phyloP scores from a whole-genome alignment of 2,797 vertebrate species.

The Phalloptychus januarius region DNA sequence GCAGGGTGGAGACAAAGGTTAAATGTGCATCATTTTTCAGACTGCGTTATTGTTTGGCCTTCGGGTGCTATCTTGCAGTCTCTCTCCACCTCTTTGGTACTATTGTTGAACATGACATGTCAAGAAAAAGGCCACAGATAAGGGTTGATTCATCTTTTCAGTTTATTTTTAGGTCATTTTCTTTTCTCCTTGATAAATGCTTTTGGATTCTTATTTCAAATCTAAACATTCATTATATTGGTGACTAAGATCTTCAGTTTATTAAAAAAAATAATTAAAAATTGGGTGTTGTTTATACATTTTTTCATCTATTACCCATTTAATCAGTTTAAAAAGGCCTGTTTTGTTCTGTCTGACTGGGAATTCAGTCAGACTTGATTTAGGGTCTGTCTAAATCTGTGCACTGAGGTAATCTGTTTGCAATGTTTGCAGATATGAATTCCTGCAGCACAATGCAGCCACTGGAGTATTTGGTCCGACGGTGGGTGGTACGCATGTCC shows the following conservation, averaged over 20 bases:
- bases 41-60: slow-evolving; percentile 61
- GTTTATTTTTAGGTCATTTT: slow-evolving; percentile 11
- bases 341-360: slow-evolving; percentile 34
- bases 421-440: slow-evolving; percentile 78
- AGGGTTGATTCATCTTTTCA: slow-evolving; percentile 31
- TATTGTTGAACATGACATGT: slow-evolving; percentile 69
- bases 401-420: slow-evolving; percentile 71
- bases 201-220: background rate
- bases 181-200: background rate
- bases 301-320: background rate
- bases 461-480: slow-evolving; percentile 71
- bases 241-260: background rate
- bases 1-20: slow-evolving; percentile 55
- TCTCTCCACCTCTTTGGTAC: slow-evolving; percentile 57
- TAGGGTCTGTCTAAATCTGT: slow-evolving; percentile 42
- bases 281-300: background rate
- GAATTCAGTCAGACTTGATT: slow-evolving; percentile 30
- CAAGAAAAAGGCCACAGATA: slow-evolving; percentile 52
- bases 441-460: slow-evolving; percentile 79
- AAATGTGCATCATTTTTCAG: slow-evolving; percentile 61
- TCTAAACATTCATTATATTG: background rate
- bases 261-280: background rate
- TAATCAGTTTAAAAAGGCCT: background rate
- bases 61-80: slow-evolving; percentile 38
- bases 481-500: slow-evolving; percentile 77